These are phyloP conservation scores for Megathymus violae DNA, from an alignment of 1,140 invertebrate species.

Conservation along the genomic window DNA sequence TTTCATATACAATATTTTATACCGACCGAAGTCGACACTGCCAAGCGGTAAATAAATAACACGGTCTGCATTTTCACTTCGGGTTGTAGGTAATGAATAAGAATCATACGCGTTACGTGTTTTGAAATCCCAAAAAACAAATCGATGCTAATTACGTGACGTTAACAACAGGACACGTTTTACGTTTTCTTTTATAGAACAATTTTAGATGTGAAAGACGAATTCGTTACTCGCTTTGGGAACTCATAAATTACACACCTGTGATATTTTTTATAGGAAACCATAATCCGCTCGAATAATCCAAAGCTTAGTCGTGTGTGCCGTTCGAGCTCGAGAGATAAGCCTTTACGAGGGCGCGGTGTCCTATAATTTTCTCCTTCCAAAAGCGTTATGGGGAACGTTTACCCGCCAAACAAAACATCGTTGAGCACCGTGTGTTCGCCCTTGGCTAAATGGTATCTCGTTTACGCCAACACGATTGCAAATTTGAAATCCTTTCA, in stretches of 20 bases:
- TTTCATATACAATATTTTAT: slow-evolving; percentile 25
- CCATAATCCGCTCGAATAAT: slow-evolving; percentile 33
- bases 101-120: slow-evolving; percentile 14
- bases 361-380: slow-evolving; percentile 60
- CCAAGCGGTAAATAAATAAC: slow-evolving; percentile 20
- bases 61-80: slow-evolving; percentile 8
- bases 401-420: slow-evolving; percentile 56
- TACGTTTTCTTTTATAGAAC: slow-evolving; percentile 19
- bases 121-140: slow-evolving; percentile 1
- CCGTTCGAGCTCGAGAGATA: slow-evolving; percentile 32
- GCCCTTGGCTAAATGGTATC: slow-evolving; percentile 73
- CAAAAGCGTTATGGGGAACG: slow-evolving; percentile 50
- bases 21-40: slow-evolving; percentile 6
- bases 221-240: slow-evolving; percentile 1
- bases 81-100: slow-evolving; percentile 18
- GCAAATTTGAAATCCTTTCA: slow-evolving; percentile 70
- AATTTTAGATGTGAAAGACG: slow-evolving; percentile 1
- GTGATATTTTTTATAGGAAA: slow-evolving; percentile 34
- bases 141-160: slow-evolving; percentile 11
- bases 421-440: slow-evolving; percentile 45
- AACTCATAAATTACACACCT: slow-evolving; percentile 32
- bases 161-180: slow-evolving; percentile 15
- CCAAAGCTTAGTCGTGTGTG: slow-evolving; percentile 30
- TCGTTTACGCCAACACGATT: slow-evolving; percentile 73
- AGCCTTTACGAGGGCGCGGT: slow-evolving; percentile 33